phyloP scores from a whole-genome alignment of 2,888 invertebrate species.

The Microctonus brassicae region DNA sequence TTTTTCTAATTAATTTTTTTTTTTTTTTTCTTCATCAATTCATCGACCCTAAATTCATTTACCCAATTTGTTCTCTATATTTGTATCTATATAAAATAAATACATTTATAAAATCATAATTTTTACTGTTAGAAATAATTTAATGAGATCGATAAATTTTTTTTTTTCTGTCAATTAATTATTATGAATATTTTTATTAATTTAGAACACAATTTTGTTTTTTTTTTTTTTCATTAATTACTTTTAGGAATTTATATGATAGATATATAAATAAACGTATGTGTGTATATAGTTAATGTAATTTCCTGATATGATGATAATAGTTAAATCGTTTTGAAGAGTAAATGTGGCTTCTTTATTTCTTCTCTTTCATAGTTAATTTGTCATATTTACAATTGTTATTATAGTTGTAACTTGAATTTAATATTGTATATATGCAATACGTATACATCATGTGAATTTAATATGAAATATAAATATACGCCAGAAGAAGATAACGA shows the following conservation, averaged over 20 bases:
- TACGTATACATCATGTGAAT: neutral
- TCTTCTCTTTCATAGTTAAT: neutral
- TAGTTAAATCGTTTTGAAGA: neutral
- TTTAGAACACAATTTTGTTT: too few species aligned
- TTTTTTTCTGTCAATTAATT: too few species aligned
- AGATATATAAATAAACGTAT: neutral
- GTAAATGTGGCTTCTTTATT: too few species aligned
- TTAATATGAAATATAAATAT: too few species aligned
- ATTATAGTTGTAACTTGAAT: neutral
- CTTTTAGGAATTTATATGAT: neutral
- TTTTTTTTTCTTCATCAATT: constrained; percentile 11
- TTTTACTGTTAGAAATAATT: too few species aligned
- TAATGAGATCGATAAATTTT: too few species aligned
- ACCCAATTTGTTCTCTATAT: too few species aligned
- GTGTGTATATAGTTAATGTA: neutral
- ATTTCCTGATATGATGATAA: constrained; percentile 7
- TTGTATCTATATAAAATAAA: too few species aligned
- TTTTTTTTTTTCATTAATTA: neutral
- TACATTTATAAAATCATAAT: neutral
- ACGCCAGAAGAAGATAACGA: too few species aligned
- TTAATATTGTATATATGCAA: neutral
- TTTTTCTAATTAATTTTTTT: neutral
- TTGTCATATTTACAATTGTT: neutral
- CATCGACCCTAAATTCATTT: neutral
- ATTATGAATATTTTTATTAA: too few species aligned